Conservation (phyloP, 2,888 invertebrate species). For the Tipula confusa region DNA sequence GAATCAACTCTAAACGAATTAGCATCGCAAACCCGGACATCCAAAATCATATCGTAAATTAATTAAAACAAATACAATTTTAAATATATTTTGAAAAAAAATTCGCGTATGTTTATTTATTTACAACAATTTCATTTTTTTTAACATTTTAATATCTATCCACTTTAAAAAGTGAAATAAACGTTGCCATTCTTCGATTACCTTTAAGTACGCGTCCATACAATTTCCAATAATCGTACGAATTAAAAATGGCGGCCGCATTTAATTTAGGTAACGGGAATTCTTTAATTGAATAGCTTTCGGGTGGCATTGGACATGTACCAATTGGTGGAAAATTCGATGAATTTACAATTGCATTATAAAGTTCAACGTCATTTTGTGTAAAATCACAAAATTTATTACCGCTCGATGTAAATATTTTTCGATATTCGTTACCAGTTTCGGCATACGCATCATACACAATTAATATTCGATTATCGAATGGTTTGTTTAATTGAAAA, state of each 20-base stretch:
- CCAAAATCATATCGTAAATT: no score
- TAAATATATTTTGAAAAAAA: no score
- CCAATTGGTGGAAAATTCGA: slow-evolving; percentile 15
- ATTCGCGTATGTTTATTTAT: no score
- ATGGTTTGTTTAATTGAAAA: not conserved
- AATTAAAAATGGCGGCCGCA: not conserved
- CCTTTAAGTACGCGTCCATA: not conserved
- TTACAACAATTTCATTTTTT: not conserved
- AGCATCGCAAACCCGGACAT: no score
- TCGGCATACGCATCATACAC: not conserved
- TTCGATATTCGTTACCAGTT: slow-evolving; percentile 26
- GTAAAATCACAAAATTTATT: not conserved
- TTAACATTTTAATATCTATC: not conserved
- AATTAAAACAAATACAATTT: no score
- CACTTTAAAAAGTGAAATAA: not conserved
- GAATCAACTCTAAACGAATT: no score
- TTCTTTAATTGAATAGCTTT: not conserved
- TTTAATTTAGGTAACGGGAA: not conserved
- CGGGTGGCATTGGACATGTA: slow-evolving; percentile 8
- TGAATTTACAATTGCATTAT: not conserved
- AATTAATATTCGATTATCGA: not conserved
- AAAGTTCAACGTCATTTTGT: not conserved
- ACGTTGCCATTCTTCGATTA: not conserved
- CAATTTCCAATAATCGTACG: not conserved
- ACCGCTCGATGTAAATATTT: not conserved